These are phyloP conservation scores for Oreotrochilus melanogaster DNA, from an alignment of 2,113 vertebrate genomes.

Conservation along the genomic window DNA sequence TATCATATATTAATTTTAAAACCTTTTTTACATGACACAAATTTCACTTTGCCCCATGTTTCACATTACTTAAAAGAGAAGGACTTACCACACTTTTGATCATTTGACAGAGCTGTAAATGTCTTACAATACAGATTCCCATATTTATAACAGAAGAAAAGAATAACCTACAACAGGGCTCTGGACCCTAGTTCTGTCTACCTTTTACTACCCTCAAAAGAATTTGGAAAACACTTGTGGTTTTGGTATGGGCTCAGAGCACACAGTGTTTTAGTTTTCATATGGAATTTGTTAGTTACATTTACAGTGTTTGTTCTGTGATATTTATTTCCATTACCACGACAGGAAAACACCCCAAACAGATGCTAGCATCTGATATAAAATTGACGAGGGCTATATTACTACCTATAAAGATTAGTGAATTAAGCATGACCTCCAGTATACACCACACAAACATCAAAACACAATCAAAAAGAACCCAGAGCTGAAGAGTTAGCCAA, in stretches of 20 bases:
- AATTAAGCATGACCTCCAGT: not conserved
- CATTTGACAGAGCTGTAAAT: not conserved
- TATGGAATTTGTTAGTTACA: not conserved
- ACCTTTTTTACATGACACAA: not conserved
- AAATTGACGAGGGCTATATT: not conserved
- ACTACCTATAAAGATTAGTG: not conserved
- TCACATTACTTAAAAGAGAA: not conserved
- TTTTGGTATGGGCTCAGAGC: not conserved
- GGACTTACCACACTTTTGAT: not conserved
- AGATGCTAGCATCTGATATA: not conserved
- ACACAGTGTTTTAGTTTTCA: not conserved
- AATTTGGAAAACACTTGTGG: not conserved
- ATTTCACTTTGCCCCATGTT: not conserved
- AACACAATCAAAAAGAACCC: not conserved
- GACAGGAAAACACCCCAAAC: not conserved
- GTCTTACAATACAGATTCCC: not conserved
- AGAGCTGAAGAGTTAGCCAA: not conserved
- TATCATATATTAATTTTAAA: not conserved
- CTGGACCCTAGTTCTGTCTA: not conserved
- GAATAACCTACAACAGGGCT: not conserved
- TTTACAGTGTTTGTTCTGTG: not conserved
- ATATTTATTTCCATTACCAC: not conserved
- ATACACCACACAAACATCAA: not conserved
- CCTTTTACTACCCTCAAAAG: not conserved
- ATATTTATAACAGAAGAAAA: not conserved